Conservation (phyloP, 2,113 vertebrate species). For the Pelecanoides urinatrix region DNA sequence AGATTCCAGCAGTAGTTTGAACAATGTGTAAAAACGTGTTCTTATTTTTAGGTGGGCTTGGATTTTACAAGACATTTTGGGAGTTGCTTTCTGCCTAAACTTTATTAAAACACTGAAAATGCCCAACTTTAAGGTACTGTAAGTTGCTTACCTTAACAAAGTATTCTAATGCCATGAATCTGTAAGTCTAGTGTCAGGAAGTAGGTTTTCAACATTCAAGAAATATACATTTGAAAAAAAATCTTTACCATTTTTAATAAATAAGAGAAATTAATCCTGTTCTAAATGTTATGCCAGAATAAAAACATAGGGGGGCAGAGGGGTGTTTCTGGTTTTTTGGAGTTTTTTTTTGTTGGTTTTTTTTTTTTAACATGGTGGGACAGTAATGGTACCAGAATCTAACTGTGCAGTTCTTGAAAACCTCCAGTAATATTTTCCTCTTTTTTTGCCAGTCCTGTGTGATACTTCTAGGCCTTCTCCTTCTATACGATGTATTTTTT, state of each 20-base stretch:
- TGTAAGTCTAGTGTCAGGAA: background rate
- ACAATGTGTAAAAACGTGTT: background rate
- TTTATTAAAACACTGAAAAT: slow-evolving; percentile 93
- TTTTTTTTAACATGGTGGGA: background rate
- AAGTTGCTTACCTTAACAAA: background rate
- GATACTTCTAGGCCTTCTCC: slow-evolving; percentile 91
- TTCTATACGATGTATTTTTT: slow-evolving; percentile 96
- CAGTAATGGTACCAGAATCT: background rate
- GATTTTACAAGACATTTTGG: slow-evolving; percentile 94
- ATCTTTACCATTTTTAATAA: background rate
- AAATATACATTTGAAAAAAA: background rate
- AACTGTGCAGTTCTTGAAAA: background rate
- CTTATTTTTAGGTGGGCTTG: slow-evolving; percentile 89
- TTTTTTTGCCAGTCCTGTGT: slow-evolving; percentile 86
- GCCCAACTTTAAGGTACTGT: slow-evolving; percentile 92
- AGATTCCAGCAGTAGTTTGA: background rate
- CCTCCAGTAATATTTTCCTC: background rate
- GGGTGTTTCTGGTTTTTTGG: background rate
- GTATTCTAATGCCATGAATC: background rate
- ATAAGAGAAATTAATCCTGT: background rate
- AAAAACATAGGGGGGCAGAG: background rate
- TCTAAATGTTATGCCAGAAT: background rate
- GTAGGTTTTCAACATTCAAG: background rate
- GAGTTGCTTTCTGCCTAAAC: slow-evolving; percentile 94
- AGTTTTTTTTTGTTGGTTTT: background rate